These are phyloP conservation scores for Uropsilus gracilis DNA, from an alignment of 2,113 vertebrate species.

Conservation along the genomic window DNA sequence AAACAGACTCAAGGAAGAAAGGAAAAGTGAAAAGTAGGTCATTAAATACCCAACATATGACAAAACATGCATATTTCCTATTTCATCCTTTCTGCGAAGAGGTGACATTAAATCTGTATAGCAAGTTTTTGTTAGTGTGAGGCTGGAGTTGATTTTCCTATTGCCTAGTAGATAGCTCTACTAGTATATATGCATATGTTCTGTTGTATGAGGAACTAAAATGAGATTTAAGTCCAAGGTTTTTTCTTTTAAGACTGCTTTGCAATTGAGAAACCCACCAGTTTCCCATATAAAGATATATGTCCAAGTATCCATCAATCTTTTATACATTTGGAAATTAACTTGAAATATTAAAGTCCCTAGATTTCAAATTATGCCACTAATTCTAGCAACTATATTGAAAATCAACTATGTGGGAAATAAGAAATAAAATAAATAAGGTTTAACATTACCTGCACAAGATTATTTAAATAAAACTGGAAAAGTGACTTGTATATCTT, in stretches of 20 bases:
- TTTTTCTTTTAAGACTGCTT: neutral
- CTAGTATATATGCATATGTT: neutral
- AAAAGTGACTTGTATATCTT: neutral
- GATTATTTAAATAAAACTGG: neutral
- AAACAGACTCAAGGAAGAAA: conserved; percentile 8
- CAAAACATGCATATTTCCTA: neutral
- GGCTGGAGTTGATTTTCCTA: neutral
- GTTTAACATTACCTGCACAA: neutral
- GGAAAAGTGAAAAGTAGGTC: neutral
- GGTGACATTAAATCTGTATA: neutral
- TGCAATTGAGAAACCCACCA: neutral
- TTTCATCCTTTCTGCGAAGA: conserved; percentile 28
- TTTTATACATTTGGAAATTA: neutral
- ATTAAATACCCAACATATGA: neutral
- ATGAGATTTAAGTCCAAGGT: neutral
- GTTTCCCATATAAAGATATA: neutral
- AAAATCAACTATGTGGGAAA: conserved; percentile 24
- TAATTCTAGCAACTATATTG: conserved; percentile 25
- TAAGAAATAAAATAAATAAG: conserved; percentile 19
- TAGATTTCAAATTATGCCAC: neutral
- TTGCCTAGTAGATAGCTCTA: neutral
- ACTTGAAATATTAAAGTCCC: conserved; percentile 4
- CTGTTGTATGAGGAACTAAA: neutral
- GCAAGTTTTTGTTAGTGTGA: neutral
- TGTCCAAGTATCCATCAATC: neutral